Conservation (phyloP, 1,140 invertebrate species). For the Copidosoma floridanum region DNA sequence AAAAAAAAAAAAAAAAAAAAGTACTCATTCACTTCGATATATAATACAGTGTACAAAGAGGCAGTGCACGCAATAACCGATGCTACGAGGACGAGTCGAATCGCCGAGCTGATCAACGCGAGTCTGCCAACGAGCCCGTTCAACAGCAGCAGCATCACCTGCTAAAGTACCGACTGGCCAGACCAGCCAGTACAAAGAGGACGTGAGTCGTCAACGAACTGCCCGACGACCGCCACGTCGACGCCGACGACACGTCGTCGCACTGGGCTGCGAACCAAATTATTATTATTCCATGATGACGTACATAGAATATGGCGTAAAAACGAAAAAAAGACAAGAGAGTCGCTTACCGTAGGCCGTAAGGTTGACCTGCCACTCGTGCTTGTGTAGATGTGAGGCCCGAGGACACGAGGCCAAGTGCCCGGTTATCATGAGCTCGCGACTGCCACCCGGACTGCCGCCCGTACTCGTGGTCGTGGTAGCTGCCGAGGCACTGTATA, state of each 20-base stretch:
- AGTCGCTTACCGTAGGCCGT: slow-evolving; percentile 49
- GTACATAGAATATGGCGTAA: slow-evolving; percentile 2
- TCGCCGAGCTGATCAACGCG: slow-evolving; percentile 21
- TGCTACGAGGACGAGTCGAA: not conserved
- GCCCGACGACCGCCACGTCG: slow-evolving; percentile 41
- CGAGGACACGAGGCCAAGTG: slow-evolving; percentile 53
- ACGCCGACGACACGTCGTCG: slow-evolving; percentile 44
- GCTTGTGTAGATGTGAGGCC: slow-evolving; percentile 44
- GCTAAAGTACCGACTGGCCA: slow-evolving; percentile 40
- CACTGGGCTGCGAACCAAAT: slow-evolving; percentile 47
- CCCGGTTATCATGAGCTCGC: slow-evolving; percentile 48
- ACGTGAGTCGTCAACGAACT: slow-evolving; percentile 38
- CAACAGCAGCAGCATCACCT: slow-evolving; percentile 47
- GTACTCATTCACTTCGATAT: too few relatives aligned
- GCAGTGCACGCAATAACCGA: not conserved
- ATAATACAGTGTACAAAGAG: too few relatives aligned
- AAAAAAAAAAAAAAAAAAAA: not conserved
- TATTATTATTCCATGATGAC: too few relatives aligned
- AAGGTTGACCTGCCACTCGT: slow-evolving; percentile 52
- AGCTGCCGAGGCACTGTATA: slow-evolving; percentile 48
- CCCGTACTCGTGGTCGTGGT: slow-evolving; percentile 8
- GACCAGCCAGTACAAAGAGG: slow-evolving; percentile 32
- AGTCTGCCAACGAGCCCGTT: too few relatives aligned
- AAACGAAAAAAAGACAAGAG: slow-evolving; percentile 19
- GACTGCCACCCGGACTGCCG: too few relatives aligned